Conservation (phyloP, 2,888 invertebrate genomes). For the Reticulitermes lucifugus region DNA sequence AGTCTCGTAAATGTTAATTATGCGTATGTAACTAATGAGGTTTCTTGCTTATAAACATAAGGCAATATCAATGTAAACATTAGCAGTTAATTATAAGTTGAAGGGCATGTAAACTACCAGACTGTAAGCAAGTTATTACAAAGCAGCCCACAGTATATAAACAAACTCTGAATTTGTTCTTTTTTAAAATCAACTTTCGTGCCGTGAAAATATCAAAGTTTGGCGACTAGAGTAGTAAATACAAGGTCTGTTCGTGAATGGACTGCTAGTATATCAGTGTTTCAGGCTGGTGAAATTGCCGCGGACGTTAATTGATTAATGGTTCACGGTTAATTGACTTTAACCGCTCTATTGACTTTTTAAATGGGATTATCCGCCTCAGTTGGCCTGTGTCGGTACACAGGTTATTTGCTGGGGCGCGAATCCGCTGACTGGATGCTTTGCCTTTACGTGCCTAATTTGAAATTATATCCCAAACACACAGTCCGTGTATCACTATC, state of each 20-base stretch:
- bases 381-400: not conserved
- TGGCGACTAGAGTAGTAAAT: not conserved
- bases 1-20: too few species aligned
- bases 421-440: not conserved
- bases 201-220: not conserved
- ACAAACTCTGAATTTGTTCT: not conserved
- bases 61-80: too few species aligned
- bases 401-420: not conserved
- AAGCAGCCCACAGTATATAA: too few species aligned
- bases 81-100: too few species aligned
- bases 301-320: slow-evolving; percentile 10
- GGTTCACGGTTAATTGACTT: slow-evolving; percentile 11
- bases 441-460: too few species aligned
- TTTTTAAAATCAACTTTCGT: not conserved
- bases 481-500: too few species aligned
- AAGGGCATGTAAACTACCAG: too few species aligned
- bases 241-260: not conserved
- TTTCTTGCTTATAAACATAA: too few species aligned
- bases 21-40: too few species aligned
- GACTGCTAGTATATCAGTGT: not conserved
- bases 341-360: slow-evolving; percentile 25
- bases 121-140: too few species aligned
- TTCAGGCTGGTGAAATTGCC: slow-evolving; percentile 2
- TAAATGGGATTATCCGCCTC: not conserved
- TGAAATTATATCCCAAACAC: too few species aligned